A percentile compares a stretch with the other conserved stretches of the same genome.
Conservation (phyloP, 2,797 vertebrate genomes). For the Setipinna tenuifilis region DNA sequence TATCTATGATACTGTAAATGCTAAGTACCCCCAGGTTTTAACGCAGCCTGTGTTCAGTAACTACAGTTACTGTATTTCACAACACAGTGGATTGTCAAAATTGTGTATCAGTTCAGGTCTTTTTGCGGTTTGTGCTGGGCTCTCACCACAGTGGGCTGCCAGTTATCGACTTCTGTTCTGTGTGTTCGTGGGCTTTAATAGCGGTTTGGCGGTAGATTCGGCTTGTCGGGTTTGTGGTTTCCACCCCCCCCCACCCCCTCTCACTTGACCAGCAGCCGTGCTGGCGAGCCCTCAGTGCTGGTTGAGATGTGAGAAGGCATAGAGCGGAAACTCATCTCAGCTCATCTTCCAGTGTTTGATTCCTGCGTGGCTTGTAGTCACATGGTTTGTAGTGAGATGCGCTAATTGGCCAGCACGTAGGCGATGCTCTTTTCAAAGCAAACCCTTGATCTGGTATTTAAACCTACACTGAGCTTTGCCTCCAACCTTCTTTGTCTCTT, state of each 20-base stretch:
- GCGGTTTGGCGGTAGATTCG: conserved; percentile 19
- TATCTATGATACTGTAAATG: too few species aligned
- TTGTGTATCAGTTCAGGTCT: too few species aligned
- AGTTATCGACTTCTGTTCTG: too few species aligned
- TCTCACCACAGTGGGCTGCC: too few species aligned
- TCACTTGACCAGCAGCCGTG: too few species aligned
- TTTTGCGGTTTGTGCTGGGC: too few species aligned
- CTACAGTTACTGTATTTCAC: background rate
- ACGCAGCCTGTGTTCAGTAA: background rate
- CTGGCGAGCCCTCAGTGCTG: too few species aligned
- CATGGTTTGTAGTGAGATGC: background rate
- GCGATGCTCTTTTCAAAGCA: background rate
- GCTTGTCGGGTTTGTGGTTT: too few species aligned
- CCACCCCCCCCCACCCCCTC: too few species aligned
- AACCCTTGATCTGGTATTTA: background rate
- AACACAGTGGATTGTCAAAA: too few species aligned
- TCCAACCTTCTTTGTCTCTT: background rate
- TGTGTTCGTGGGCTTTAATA: conserved; percentile 53
- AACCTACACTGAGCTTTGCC: background rate
- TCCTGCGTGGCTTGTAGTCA: background rate
- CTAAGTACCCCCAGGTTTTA: background rate
- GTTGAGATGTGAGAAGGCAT: background rate
- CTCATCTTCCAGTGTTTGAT: background rate
- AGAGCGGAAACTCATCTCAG: background rate
- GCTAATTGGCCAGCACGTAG: background rate